A percentile compares a stretch with the other conserved stretches of the same genome.
These are phyloP conservation scores for Channa argus DNA, from an alignment of 2,113 vertebrate species.

Conservation along the genomic window DNA sequence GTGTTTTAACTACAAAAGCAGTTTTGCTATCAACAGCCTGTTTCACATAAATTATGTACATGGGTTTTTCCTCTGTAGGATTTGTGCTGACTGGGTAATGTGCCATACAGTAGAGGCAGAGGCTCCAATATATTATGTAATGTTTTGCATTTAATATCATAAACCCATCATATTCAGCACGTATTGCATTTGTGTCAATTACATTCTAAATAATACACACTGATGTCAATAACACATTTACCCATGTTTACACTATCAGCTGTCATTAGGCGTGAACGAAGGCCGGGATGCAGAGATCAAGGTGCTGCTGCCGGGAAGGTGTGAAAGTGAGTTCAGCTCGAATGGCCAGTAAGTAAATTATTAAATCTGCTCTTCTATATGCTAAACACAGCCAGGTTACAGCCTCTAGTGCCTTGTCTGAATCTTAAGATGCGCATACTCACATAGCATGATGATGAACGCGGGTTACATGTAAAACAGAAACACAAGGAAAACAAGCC, in stretches of 20 bases:
- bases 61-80: slow-evolving; percentile 30
- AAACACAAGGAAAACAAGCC: neutral
- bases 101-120: slow-evolving; percentile 5
- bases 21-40: slow-evolving; percentile 21
- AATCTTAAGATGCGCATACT: slow-evolving; percentile 21
- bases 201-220: slow-evolving; percentile 18
- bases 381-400: slow-evolving; percentile 22
- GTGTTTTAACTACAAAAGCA: slow-evolving; percentile 48
- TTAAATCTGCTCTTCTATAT: slow-evolving; percentile 56
- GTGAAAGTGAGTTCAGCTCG: slow-evolving; percentile 60
- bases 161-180: slow-evolving; percentile 16
- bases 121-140: slow-evolving; percentile 46
- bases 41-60: slow-evolving; percentile 63
- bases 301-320: slow-evolving; percentile 47
- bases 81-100: slow-evolving; percentile 51
- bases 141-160: slow-evolving; percentile 41
- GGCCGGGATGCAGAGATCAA: slow-evolving; percentile 21
- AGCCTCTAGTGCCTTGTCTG: slow-evolving; percentile 17
- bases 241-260: slow-evolving; percentile 17
- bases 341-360: slow-evolving; percentile 60
- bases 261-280: slow-evolving; percentile 6
- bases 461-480: too few species aligned
- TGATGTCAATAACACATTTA: neutral
- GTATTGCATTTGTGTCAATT: slow-evolving; percentile 1
- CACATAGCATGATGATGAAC: neutral